These are phyloP conservation scores for Saccostrea glomerata DNA, from an alignment of 1,140 invertebrate genomes.

Conservation along the genomic window DNA sequence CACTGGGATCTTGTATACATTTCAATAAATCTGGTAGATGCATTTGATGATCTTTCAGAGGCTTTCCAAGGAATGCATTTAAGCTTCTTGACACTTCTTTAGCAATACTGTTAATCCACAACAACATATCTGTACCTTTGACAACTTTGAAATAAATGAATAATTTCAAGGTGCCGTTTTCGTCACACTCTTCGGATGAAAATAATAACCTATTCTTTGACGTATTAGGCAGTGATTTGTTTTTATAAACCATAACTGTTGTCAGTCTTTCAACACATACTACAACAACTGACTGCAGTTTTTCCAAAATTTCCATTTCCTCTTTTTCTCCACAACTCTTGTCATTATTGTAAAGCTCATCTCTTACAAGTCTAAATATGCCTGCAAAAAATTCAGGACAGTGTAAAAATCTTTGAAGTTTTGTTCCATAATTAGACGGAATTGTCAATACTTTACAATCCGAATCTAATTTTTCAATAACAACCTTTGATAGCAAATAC, in stretches of 20 bases:
- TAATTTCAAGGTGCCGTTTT: neutral
- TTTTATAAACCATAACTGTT: neutral
- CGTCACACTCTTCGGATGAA: neutral
- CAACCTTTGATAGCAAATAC: constrained; percentile 59
- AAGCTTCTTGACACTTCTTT: neutral
- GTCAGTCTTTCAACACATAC: neutral
- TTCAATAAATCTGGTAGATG: neutral
- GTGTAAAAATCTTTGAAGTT: constrained; percentile 39
- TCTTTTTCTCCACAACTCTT: neutral
- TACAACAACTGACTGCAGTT: neutral
- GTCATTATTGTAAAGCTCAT: constrained; percentile 31
- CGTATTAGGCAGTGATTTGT: constrained; percentile 3
- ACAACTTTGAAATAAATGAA: neutral
- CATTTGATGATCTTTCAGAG: neutral
- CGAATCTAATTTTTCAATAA: constrained; percentile 59
- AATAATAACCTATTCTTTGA: neutral
- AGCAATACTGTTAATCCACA: neutral
- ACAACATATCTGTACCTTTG: neutral
- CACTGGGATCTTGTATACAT: neutral
- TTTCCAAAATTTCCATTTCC: neutral
- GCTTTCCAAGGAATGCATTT: neutral
- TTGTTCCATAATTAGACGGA: neutral
- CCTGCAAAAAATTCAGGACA: constrained; percentile 48
- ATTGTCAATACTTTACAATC: neutral
- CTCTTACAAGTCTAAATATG: constrained; percentile 51